These are phyloP conservation scores for Enteromius afrohamiltoni DNA, from an alignment of 2,797 vertebrate genomes.

Conservation along the genomic window DNA sequence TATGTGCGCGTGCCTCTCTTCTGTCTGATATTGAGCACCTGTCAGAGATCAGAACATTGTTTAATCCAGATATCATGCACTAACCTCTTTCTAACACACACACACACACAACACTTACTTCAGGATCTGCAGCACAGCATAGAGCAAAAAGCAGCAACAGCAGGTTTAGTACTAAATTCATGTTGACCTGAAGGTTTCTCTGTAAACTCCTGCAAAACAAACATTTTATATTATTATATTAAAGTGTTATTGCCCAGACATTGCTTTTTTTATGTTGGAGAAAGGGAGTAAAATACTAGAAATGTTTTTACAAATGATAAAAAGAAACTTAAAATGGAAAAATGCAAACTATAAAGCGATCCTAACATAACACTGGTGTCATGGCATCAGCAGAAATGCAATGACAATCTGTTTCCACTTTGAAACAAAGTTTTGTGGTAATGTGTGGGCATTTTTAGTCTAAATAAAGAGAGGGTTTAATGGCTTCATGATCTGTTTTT, in stretches of 20 bases:
- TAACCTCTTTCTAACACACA: not conserved
- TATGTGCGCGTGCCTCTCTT: constrained; percentile 48
- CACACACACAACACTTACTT: constrained; percentile 33
- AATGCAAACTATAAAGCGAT: not conserved
- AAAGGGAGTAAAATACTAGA: not conserved
- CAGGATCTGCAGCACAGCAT: constrained; percentile 33
- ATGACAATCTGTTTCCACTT: constrained; percentile 2
- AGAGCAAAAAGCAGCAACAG: constrained; percentile 34
- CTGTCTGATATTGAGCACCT: constrained; percentile 45
- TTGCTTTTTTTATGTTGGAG: too few relatives aligned
- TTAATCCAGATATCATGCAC: not conserved
- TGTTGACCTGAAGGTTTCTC: constrained; percentile 8
- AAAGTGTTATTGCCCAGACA: not conserved
- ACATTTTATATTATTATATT: not conserved
- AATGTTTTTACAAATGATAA: not conserved
- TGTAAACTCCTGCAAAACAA: constrained; percentile 31
- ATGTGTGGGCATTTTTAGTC: not conserved
- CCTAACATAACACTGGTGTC: not conserved
- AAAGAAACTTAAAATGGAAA: not conserved
- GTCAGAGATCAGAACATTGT: constrained; percentile 7
- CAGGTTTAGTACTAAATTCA: constrained; percentile 39
- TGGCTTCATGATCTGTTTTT: not conserved
- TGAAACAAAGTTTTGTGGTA: not conserved
- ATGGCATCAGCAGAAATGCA: not conserved
- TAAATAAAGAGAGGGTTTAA: constrained; percentile 14